Percentiles rank a stretch among this genome's conserved stretches.
Conservation (phyloP, 2,888 invertebrate genomes). For the Branchinecta sandiegonensis region DNA sequence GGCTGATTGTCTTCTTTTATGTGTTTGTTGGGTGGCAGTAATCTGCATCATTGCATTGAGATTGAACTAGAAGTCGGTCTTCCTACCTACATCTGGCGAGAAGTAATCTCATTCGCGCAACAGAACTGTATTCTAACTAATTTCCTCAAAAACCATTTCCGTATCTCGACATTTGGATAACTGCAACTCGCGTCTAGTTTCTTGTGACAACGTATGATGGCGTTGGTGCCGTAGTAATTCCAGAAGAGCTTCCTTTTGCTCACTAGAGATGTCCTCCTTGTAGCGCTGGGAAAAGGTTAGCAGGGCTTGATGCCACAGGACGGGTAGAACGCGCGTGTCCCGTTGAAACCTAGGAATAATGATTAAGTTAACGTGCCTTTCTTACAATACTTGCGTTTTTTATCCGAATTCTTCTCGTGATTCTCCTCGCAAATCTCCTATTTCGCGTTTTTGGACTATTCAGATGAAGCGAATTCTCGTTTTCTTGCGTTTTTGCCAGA, state of each 20-base stretch:
- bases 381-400: no score
- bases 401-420: no score
- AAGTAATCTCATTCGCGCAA: no score
- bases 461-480: no score
- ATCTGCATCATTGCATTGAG: no score
- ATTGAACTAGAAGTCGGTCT: no score
- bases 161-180: conserved; percentile 62
- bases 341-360: conserved; percentile 53
- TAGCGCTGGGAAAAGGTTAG: conserved; percentile 88
- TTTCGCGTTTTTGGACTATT: no score
- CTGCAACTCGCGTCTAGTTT: conserved; percentile 73
- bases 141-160: conserved; percentile 20
- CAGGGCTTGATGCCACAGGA: conserved; percentile 91
- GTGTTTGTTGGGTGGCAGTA: no score
- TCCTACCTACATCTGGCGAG: no score
- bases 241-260: conserved; percentile 74
- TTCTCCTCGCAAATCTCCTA: no score
- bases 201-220: conserved; percentile 51
- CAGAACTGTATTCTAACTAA: neutral
- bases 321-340: conserved; percentile 71
- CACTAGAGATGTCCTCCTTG: conserved; percentile 81
- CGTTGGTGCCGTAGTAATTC: conserved; percentile 52
- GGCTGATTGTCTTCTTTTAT: no score
- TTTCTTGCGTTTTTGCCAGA: no score
- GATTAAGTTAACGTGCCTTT: neutral